phyloP scores from a whole-genome alignment of 2,888 invertebrate species.

The Sminthurinus aureus region DNA sequence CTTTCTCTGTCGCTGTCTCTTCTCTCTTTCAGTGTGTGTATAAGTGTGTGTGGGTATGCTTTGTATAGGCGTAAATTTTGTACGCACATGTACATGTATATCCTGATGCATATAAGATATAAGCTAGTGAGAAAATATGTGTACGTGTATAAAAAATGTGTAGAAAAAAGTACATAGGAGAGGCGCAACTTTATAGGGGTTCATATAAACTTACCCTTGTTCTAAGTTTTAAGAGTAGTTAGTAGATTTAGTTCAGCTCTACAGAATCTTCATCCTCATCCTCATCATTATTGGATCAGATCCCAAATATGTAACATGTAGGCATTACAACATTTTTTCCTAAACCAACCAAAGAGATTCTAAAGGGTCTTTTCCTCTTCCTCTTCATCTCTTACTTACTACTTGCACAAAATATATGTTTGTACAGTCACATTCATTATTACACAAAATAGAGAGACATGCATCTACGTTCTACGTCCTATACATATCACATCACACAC shows the following conservation, averaged over 20 bases:
- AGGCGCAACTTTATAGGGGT: background rate
- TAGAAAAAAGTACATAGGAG: background rate
- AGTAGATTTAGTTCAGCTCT: conserved; percentile 30
- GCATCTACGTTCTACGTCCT: no score
- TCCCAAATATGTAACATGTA: conserved; percentile 20
- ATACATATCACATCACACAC: no score
- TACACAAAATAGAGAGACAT: no score
- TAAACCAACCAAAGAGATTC: background rate
- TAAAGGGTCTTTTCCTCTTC: background rate
- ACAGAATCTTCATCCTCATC: conserved; percentile 17
- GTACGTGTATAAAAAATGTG: background rate
- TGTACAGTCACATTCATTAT: no score
- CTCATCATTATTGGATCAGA: conserved; percentile 30
- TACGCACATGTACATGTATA: background rate
- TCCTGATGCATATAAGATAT: background rate
- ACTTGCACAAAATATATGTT: background rate
- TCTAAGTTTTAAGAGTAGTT: conserved; percentile 17
- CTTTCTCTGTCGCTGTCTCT: no score
- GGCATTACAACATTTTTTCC: conserved; percentile 14
- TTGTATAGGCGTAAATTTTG: no score
- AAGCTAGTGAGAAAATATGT: background rate
- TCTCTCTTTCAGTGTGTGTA: no score
- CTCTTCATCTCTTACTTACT: background rate
- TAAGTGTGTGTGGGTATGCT: no score
- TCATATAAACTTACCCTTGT: conserved; percentile 20